Conservation (phyloP, 92 coral and sea anemone genomes). For the Actinernus sp. region DNA sequence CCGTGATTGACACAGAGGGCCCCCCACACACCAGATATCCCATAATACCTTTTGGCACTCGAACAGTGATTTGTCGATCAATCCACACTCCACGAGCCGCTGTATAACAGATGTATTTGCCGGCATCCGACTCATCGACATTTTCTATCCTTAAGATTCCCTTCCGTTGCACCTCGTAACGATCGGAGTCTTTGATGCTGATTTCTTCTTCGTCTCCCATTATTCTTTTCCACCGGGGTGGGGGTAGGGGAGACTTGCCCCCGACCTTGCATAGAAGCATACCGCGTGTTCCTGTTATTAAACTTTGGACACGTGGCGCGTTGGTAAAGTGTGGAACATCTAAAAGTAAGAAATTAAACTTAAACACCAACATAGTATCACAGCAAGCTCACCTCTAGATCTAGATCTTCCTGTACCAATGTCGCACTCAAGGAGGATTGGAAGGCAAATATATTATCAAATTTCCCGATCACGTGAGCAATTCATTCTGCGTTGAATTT, state of each 20-base stretch:
- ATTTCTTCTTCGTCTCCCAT: conserved; percentile 4
- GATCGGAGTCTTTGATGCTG: neutral
- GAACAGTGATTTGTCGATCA: conserved; percentile 5
- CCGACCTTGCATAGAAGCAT: conserved; percentile 18
- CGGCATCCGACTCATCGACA: conserved; percentile 18
- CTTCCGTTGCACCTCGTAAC: conserved; percentile 1
- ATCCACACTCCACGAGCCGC: conserved; percentile 24
- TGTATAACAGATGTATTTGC: conserved; percentile 24
- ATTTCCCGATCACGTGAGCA: no score
- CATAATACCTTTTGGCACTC: conserved; percentile 14
- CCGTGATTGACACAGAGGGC: no score
- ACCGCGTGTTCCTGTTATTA: neutral
- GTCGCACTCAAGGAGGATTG: no score
- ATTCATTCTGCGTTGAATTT: no score
- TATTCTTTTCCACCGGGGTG: conserved; percentile 24
- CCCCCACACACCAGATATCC: no score
- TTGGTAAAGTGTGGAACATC: conserved; percentile 13
- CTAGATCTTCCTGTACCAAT: no score
- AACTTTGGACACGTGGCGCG: conserved; percentile 12
- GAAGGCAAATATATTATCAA: no score
- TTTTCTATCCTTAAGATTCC: conserved; percentile 19
- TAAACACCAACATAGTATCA: no score
- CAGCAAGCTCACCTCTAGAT: no score
- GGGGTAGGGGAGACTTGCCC: conserved; percentile 26
- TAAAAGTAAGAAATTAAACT: neutral